Evolutionary conservation across 2,888 invertebrate species (phyloP).

Genomic region (Lacanobia oleracea): DNA sequence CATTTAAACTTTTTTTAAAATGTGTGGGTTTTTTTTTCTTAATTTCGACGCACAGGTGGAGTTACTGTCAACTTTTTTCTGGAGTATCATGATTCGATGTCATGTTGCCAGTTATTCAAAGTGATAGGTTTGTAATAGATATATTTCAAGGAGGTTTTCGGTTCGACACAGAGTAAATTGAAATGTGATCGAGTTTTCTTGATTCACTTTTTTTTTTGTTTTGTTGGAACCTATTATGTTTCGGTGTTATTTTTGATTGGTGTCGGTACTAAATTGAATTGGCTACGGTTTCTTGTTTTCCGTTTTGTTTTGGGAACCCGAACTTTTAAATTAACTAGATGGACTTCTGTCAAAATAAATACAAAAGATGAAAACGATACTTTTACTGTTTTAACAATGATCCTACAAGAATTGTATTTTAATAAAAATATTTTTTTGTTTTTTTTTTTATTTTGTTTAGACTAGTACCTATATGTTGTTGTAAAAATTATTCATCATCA

Average conservation of each 20-base stretch:
- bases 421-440: neutral
- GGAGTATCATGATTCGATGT: conserved; percentile 67
- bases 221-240: conserved; percentile 12
- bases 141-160: conserved; percentile 67
- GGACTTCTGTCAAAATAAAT: conserved; percentile 46
- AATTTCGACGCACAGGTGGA: conserved; percentile 58
- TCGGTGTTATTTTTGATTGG: conserved; percentile 18
- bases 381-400: neutral
- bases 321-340: conserved; percentile 43
- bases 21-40: conserved; percentile 20
- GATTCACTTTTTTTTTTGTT: conserved; percentile 52
- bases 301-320: conserved; percentile 3
- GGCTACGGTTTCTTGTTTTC: conserved; percentile 21
- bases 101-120: conserved; percentile 71
- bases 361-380: conserved; percentile 9
- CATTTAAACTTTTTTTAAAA: conserved; percentile 30
- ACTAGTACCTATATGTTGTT: too few species aligned
- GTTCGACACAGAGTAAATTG: conserved; percentile 56
- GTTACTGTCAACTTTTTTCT: conserved; percentile 68
- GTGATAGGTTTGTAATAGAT: conserved; percentile 79
- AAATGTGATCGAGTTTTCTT: conserved; percentile 73
- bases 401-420: neutral
- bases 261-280: conserved; percentile 33
- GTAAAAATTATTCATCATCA: too few species aligned
- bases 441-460: neutral